Evolutionary conservation across 2,888 invertebrate genomes (phyloP).

Genomic region (Sericinus montela): DNA sequence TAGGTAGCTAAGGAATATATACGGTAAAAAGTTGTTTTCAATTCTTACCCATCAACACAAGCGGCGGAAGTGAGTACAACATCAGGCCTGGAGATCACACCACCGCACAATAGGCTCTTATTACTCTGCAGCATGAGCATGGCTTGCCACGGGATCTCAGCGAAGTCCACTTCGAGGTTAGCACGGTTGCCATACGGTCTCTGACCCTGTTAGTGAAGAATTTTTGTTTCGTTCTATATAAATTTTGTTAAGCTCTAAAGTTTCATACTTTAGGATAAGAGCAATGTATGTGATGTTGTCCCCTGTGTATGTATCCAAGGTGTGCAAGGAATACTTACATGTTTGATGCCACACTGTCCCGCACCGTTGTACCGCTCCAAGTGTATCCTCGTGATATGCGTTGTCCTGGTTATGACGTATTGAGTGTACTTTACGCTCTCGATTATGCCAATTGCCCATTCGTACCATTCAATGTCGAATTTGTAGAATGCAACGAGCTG

Average conservation of each 20-base stretch:
- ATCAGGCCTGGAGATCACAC: conserved; percentile 86
- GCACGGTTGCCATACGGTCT: conserved; percentile 75
- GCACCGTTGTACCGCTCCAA: conserved; percentile 45
- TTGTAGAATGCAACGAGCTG: conserved; percentile 80
- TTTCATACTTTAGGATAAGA: no score
- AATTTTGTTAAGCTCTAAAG: no score
- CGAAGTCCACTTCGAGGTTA: conserved; percentile 83
- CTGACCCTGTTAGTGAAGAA: conserved; percentile 42
- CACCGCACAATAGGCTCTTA: conserved; percentile 87
- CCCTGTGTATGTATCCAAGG: no score
- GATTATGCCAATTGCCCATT: conserved; percentile 66
- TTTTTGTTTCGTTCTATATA: no score
- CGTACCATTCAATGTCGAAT: conserved; percentile 81
- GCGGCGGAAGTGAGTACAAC: conserved; percentile 89
- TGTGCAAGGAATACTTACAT: conserved; percentile 51
- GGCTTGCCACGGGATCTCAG: conserved; percentile 93
- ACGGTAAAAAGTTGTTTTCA: no score
- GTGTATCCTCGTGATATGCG: conserved; percentile 52
- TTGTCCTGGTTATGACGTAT: conserved; percentile 39
- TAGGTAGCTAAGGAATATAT: no score
- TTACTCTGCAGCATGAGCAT: conserved; percentile 87
- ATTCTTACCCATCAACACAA: conserved; percentile 86
- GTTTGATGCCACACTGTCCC: conserved; percentile 58
- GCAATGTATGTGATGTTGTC: no score
- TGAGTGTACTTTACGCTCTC: conserved; percentile 60